A percentile compares a stretch with the other conserved stretches of the same genome.
Evolutionary conservation across 30 jellyfish, hydroid and myxozoan species (phyloP).

Genomic region (Pelagia noctiluca): DNA sequence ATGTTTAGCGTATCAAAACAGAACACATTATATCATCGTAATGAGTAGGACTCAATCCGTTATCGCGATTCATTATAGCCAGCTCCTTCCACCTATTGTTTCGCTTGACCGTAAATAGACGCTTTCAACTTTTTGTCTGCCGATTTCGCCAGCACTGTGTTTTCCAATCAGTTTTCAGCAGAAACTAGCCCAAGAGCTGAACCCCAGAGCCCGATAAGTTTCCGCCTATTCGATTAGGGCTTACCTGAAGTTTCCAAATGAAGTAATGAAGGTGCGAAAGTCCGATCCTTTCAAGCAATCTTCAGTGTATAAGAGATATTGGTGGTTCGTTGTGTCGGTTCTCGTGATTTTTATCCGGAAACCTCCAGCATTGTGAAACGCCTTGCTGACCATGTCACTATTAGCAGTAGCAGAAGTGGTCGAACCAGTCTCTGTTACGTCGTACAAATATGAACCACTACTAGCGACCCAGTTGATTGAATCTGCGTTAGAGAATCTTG

Average conservation of each 20-base stretch:
- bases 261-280: conserved; percentile 1
- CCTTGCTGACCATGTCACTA: conserved; percentile 54
- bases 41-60: too few relatives aligned
- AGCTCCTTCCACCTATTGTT: too few relatives aligned
- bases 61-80: too few relatives aligned
- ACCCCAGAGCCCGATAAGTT: too few relatives aligned
- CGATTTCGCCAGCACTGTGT: too few relatives aligned
- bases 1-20: too few relatives aligned
- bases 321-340: conserved; percentile 17
- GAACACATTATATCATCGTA: too few relatives aligned
- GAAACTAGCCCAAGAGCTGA: too few relatives aligned
- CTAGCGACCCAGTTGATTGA: conserved; percentile 38
- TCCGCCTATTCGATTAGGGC: too few relatives aligned
- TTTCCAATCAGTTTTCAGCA: too few relatives aligned
- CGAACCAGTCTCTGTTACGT: conserved; percentile 17
- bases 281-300: not conserved
- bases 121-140: too few relatives aligned
- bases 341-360: conserved; percentile 14
- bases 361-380: conserved; percentile 39
- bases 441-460: conserved; percentile 56
- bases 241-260: conserved; percentile 59
- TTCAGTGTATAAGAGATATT: not conserved
- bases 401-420: conserved; percentile 41
- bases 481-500: conserved; percentile 72
- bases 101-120: too few relatives aligned